Evolutionary conservation across 2,113 vertebrate genomes (phyloP), one percentile per base, ranked within the genome.

Genomic region (Rhea pennata): DNA sequence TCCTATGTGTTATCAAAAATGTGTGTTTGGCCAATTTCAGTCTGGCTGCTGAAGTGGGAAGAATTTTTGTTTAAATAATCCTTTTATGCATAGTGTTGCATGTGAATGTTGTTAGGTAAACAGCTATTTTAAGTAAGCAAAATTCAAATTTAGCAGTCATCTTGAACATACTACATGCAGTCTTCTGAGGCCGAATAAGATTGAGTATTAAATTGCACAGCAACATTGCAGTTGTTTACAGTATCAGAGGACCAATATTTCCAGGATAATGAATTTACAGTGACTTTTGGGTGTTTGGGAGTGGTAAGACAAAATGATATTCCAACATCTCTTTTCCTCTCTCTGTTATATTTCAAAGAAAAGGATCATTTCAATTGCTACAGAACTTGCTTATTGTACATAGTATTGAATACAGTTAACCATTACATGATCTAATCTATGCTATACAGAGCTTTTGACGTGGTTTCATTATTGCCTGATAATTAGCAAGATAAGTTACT

Each of bases 401-500:
- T 77, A 54, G 40, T 42, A 74, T 19, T 67, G 56, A 88, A 87
- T 88, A 36, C 26, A 71, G 51, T 27, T 78, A 73, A 46, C 24
- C 61, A 36, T 62, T 78, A 27, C 31, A 59, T 86, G 11, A 56
- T 54, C 39, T 75, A 24, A 42, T 74, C 19, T 51, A 51, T 46
- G 12, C 31, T 71, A 11, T 81, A 62, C 29, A 88, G 76, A 84
- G 23, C 12, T 90, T 93, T 71, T 81, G 76, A 77, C 17, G 3
- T 23, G 5, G 8, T 88, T 87, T 87, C 62, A 74, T 64, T 91
- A 54, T 23, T 84, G 46, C 46, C 53, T 88, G 33, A 50, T 81
- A 88, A 90, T 83, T 53, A 84, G 50, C 83, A 91, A 76, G 42
- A 72, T 90, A 84, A 91, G 15, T 31, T 84, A 9, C 81, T 92